Conservation (phyloP, 2,113 vertebrate genomes). For the Dinomys branickii region DNA sequence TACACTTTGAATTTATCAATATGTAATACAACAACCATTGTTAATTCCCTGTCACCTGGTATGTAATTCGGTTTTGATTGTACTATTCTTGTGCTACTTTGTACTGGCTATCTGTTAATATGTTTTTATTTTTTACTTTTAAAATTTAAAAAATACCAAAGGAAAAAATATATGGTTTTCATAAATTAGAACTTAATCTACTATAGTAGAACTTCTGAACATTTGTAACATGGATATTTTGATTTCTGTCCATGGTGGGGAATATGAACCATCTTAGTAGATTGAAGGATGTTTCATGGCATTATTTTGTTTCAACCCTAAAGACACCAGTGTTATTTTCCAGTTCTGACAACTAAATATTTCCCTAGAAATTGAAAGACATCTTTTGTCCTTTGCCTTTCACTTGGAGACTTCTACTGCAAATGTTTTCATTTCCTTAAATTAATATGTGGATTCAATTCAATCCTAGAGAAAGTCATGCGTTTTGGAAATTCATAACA, state of each 20-base stretch:
- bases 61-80: too few relatives aligned
- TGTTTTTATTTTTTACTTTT: too few relatives aligned
- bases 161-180: not conserved
- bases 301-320: not conserved
- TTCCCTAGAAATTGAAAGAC: not conserved
- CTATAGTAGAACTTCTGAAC: not conserved
- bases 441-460: not conserved
- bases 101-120: too few relatives aligned
- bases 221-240: not conserved
- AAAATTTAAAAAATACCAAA: too few relatives aligned
- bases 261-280: not conserved
- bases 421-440: not conserved
- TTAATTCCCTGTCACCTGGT: too few relatives aligned
- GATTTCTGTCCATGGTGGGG: not conserved
- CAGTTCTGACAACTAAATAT: not conserved
- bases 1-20: too few relatives aligned
- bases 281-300: not conserved
- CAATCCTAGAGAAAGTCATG: not conserved
- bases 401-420: not conserved
- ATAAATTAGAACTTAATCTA: not conserved
- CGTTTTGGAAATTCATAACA: not conserved
- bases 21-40: too few relatives aligned
- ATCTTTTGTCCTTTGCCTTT: not conserved
- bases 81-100: too few relatives aligned
- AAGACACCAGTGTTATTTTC: not conserved